phyloP scores from a whole-genome alignment of 2,113 vertebrate species.

The Setophaga kirtlandii region DNA sequence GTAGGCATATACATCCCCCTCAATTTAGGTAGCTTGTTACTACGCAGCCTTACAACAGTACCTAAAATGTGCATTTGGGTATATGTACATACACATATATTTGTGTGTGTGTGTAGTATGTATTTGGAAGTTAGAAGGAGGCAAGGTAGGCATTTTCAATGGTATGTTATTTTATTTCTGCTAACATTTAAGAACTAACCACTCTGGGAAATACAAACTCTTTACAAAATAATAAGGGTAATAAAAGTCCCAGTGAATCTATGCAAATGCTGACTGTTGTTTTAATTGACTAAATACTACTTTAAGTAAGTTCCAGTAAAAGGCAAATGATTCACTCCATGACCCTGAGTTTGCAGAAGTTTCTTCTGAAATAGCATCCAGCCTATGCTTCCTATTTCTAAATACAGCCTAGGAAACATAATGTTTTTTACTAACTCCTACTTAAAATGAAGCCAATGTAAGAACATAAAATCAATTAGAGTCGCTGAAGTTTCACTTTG shows the following conservation, averaged over 20 bases:
- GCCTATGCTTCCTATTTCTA: not conserved
- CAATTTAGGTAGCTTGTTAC: not conserved
- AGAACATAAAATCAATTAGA: not conserved
- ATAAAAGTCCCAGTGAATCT: not conserved
- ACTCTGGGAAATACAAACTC: not conserved
- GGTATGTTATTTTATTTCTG: not conserved
- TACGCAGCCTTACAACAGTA: not conserved
- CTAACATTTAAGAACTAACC: not conserved
- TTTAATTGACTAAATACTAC: not conserved
- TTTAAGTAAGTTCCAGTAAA: not conserved
- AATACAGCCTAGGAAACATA: not conserved
- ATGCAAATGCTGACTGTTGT: not conserved
- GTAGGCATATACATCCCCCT: not conserved
- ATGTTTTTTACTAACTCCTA: not conserved
- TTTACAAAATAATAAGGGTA: not conserved
- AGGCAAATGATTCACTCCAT: not conserved
- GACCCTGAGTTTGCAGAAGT: not conserved
- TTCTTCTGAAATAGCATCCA: not conserved
- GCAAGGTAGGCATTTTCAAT: not conserved
- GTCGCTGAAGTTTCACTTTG: not conserved
- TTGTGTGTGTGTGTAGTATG: too few species aligned
- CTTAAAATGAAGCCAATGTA: not conserved
- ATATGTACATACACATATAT: accelerated
- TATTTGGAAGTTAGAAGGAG: not conserved
- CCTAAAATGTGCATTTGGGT: not conserved